Percentiles rank a stretch among this genome's conserved stretches.
phyloP scores from a whole-genome alignment of 2,113 vertebrate genomes.

The Gallinago undulata region DNA sequence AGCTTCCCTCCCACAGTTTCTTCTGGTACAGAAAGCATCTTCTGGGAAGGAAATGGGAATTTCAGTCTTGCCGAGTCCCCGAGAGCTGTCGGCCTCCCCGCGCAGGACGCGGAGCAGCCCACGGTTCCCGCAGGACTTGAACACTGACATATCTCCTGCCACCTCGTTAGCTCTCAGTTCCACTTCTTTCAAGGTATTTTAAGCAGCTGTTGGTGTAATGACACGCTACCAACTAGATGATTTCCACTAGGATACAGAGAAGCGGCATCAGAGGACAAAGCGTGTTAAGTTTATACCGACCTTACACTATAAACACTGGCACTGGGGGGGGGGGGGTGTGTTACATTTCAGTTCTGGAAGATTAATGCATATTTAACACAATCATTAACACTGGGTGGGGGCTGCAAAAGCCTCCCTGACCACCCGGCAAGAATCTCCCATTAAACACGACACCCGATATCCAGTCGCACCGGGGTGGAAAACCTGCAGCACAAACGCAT shows the following conservation, averaged over 20 bases:
- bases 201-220: slow-evolving; percentile 25
- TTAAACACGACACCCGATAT: not conserved
- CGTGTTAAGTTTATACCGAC: not conserved
- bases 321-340: not conserved
- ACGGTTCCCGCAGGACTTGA: not conserved
- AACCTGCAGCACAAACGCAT: not conserved
- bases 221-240: not conserved
- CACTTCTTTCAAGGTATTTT: not conserved
- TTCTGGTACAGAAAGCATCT: not conserved
- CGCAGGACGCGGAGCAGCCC: not conserved
- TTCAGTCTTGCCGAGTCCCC: not conserved
- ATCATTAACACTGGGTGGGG: not conserved
- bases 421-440: not conserved
- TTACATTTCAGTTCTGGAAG: not conserved
- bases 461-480: not conserved
- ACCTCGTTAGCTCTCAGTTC: not conserved
- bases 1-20: not conserved
- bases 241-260: not conserved
- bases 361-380: not conserved
- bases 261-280: slow-evolving; percentile 4
- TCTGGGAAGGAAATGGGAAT: not conserved
- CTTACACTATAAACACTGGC: not conserved
- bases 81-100: not conserved
- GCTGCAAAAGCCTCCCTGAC: not conserved
- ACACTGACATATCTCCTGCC: not conserved